Conservation (phyloP, 2,797 vertebrate genomes). For the Ambastaia sidthimunki region DNA sequence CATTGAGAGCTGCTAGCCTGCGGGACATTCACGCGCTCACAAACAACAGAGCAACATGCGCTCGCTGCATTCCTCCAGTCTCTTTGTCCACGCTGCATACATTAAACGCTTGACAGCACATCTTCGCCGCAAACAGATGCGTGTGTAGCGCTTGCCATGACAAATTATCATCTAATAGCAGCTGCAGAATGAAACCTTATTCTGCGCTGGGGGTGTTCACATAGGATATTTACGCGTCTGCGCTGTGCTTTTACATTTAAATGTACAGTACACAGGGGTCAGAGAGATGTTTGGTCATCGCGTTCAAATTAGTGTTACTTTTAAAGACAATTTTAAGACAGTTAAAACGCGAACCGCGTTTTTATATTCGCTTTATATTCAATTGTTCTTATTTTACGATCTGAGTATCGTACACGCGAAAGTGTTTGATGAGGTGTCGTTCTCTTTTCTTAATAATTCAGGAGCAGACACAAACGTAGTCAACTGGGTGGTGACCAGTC, state of each 20-base stretch:
- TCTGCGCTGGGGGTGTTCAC: not conserved
- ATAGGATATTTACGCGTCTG: not conserved
- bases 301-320: no score
- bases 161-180: constrained; percentile 31
- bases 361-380: no score
- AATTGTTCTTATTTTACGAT: not conserved
- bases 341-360: no score
- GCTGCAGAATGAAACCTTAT: not conserved
- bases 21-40: constrained; percentile 10
- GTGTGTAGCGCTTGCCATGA: constrained; percentile 29
- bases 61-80: constrained; percentile 59
- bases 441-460: constrained; percentile 31
- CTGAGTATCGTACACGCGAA: not conserved
- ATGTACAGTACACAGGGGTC: no score
- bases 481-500: constrained; percentile 21
- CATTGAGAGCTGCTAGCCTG: constrained; percentile 29
- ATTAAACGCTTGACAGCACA: constrained; percentile 47
- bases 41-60: constrained; percentile 45
- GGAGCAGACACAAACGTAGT: constrained; percentile 4
- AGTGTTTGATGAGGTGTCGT: not conserved
- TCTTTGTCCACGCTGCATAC: constrained; percentile 53
- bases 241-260: not conserved
- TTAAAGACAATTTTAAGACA: no score
- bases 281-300: no score
- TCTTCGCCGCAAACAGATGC: constrained; percentile 25